Base-by-base conservation (phyloP, 2,888 invertebrate species). In the Loripinus fragilis region DNA sequence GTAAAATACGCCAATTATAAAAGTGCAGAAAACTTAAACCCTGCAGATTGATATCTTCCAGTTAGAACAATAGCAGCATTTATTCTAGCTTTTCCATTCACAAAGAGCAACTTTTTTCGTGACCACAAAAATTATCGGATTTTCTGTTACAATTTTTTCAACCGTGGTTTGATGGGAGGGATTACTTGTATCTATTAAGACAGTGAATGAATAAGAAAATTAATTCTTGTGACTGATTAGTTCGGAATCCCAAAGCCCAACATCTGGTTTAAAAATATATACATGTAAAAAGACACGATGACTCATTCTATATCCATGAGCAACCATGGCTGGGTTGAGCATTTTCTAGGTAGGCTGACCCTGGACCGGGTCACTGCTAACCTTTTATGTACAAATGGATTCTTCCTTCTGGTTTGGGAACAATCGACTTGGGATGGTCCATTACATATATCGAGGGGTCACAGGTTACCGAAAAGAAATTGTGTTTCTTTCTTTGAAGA, bases 11-110 rank as follows among this genome's bases (percentile, higher is more conserved):
- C 15, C 60, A 60, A 60, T 17, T 30, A 2, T 33, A 60, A 2
- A 20, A 12, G 30, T 12, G 10, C 30, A 30, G 33, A 60, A 60
- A 60, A 20, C 60, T 10, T 60, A 33, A 17, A 12, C 20, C 15
- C 17, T 10, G 30, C 25, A 60, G 60, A 60, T 38, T 60, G 17
- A 1, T 60, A 60, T 60, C 60, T 20, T 60, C 20, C 33, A 28
- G 12, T 10, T 3, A 52, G 33, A 60, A 60, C 60, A 60, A 60
- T 33, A 12, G 33, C 3, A 17, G 33, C 60, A 33, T 60, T 60
- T 60, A 5, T 33, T 30, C 33, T 8, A 20, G 60, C 60, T 25
- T 60, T n/a, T 60, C 28, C 60, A 60, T 60, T 60, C 60, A 60
- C 60, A 3, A 60, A 52, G 52, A 25, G 23, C 10, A 23, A 52